Conservation (phyloP, 2,888 invertebrate genomes). For the Macrophya alboannulata region DNA sequence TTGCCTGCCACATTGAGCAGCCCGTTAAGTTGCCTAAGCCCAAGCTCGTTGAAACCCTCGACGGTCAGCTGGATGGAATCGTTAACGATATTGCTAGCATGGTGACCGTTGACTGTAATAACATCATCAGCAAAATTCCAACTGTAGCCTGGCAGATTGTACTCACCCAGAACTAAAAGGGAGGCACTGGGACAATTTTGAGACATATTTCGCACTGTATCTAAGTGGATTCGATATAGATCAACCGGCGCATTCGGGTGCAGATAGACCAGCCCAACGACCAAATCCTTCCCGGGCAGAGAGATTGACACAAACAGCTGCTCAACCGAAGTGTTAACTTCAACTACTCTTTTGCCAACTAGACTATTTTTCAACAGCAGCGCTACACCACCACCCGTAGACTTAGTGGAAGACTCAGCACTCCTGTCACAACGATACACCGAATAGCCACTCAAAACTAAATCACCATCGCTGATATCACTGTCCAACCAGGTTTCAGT, state of each 20-base stretch:
- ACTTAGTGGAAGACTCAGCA: not conserved
- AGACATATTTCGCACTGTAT: not conserved
- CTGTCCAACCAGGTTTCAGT: constrained; percentile 56
- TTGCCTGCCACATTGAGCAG: not conserved
- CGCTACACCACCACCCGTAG: constrained; percentile 53
- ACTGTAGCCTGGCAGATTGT: not conserved
- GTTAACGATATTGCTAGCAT: not conserved
- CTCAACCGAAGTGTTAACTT: not conserved
- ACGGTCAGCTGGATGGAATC: not conserved
- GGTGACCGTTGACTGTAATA: not conserved
- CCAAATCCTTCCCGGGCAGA: not conserved
- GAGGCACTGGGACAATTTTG: not conserved
- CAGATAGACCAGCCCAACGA: not conserved
- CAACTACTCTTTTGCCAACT: not conserved
- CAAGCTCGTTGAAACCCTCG: not conserved
- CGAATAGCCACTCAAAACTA: constrained; percentile 24
- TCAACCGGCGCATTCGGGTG: not conserved
- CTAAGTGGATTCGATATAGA: not conserved
- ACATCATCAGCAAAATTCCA: not conserved
- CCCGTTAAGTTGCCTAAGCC: not conserved
- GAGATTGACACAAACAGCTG: constrained; percentile 1
- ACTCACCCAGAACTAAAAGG: not conserved
- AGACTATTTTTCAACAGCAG: constrained; percentile 52
- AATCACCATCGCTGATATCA: constrained; percentile 32
- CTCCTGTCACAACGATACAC: constrained; percentile 48